phyloP scores from a whole-genome alignment of 2,113 vertebrate species.

The Rhinichthys klamathensis region DNA sequence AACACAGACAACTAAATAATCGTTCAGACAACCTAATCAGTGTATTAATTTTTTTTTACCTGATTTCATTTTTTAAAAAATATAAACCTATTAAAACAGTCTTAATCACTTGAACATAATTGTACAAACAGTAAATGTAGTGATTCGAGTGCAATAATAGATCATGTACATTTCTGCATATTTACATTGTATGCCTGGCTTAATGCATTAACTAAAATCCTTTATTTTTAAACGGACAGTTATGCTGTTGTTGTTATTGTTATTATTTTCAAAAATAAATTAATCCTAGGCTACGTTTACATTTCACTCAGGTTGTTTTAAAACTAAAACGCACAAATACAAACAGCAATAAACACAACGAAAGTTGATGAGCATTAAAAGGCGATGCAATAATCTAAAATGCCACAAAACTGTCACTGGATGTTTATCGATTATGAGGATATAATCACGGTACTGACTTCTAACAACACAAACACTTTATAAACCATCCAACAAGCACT shows the following conservation, averaged over 20 bases:
- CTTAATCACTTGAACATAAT: neutral
- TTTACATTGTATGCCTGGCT: neutral
- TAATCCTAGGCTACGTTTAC: no score
- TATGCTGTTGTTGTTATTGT: neutral
- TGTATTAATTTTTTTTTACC: no score
- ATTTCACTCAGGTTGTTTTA: neutral
- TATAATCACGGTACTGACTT: neutral
- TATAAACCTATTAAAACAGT: neutral
- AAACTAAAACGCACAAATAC: neutral
- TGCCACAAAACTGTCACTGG: neutral
- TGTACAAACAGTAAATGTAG: neutral
- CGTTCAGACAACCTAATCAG: neutral
- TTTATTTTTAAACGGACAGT: neutral
- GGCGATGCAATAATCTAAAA: neutral
- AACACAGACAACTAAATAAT: neutral
- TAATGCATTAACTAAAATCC: neutral
- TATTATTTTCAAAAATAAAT: neutral
- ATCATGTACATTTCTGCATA: neutral
- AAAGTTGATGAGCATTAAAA: neutral
- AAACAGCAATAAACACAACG: neutral
- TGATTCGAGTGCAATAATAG: neutral
- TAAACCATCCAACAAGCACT: neutral
- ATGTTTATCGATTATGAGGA: neutral
- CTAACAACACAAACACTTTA: slow-evolving; percentile 15
- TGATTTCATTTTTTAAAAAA: neutral